phyloP scores from a whole-genome alignment of 2,113 vertebrate species.

The Delphinus delphis region DNA sequence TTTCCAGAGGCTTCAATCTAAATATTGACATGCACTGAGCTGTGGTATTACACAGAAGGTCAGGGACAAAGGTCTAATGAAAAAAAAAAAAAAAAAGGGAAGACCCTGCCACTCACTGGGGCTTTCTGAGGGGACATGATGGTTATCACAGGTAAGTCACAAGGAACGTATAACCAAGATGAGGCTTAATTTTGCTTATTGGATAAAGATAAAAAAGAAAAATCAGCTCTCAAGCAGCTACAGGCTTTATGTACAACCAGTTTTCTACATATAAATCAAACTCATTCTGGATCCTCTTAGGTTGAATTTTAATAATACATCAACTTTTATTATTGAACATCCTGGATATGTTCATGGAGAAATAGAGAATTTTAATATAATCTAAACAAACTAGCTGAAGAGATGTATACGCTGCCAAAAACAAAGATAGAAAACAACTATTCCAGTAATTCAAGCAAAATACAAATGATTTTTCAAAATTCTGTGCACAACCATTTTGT shows the following conservation, averaged over 20 bases:
- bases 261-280: slow-evolving; percentile 42
- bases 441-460: neutral
- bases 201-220: neutral
- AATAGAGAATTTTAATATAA: neutral
- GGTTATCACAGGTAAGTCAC: neutral
- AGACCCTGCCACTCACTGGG: neutral
- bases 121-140: neutral
- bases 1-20: slow-evolving; percentile 11
- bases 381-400: slow-evolving; percentile 14
- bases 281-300: neutral
- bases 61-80: neutral
- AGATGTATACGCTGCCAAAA: neutral
- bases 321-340: neutral
- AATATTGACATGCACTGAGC: slow-evolving; percentile 37
- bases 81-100: neutral
- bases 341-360: neutral
- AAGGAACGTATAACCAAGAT: neutral
- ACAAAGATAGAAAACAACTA: neutral
- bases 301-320: slow-evolving; percentile 39
- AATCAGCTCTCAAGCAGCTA: neutral
- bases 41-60: slow-evolving; percentile 29
- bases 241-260: neutral
- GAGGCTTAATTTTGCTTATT: neutral
- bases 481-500: neutral
- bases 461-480: neutral